Percentiles rank a stretch among this genome's conserved stretches.
phyloP scores from a whole-genome alignment of 1,140 invertebrate species.

The Ips nitidus region DNA sequence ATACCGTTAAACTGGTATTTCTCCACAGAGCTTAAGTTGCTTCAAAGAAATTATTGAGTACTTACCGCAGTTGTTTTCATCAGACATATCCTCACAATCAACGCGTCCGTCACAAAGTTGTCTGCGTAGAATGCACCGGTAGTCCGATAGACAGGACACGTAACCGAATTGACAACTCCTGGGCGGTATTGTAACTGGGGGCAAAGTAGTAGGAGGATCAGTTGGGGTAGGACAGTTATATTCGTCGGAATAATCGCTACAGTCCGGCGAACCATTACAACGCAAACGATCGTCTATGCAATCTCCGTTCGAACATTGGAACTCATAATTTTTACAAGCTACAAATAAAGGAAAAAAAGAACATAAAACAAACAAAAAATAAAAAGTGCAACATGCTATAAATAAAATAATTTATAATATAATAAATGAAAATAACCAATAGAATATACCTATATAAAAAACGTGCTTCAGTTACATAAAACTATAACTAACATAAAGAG shows the following conservation, averaged over 20 bases:
- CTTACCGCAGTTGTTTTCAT: constrained; percentile 70
- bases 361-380: constrained; percentile 30
- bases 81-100: constrained; percentile 72
- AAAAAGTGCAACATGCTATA: constrained; percentile 28
- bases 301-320: constrained; percentile 72
- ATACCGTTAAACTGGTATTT: too few relatives aligned
- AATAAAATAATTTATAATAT: constrained; percentile 18
- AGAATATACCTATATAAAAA: constrained; percentile 6
- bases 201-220: constrained; percentile 30
- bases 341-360: constrained; percentile 39
- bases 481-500: constrained; percentile 28
- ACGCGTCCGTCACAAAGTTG: constrained; percentile 63
- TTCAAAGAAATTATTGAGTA: constrained; percentile 22
- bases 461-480: constrained; percentile 30
- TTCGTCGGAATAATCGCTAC: constrained; percentile 78
- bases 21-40: too few relatives aligned
- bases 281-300: constrained; percentile 66
- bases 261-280: constrained; percentile 73
- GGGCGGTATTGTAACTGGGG: constrained; percentile 37
- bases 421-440: constrained; percentile 6
- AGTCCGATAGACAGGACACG: constrained; percentile 57
- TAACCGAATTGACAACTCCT: constrained; percentile 53
- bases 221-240: constrained; percentile 49
- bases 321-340: constrained; percentile 73
- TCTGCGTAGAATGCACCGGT: constrained; percentile 55